Evolutionary conservation across 2,113 vertebrate genomes (phyloP), one percentile per base, ranked within the genome.

Genomic region (Diphyllodes magnificus): DNA sequence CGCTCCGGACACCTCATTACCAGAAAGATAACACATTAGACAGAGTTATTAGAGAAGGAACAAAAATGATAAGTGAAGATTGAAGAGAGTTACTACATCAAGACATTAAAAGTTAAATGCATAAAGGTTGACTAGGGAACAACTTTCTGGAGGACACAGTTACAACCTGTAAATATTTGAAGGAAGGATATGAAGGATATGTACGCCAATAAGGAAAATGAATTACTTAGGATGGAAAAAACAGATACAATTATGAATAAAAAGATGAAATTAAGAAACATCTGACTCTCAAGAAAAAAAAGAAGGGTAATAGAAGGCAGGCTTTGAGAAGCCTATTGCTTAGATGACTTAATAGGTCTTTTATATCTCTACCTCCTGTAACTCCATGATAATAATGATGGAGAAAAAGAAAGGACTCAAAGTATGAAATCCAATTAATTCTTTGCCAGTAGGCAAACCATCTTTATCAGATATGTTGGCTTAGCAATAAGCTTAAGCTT

Each of bases 341-440:
- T 65, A 53, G 75, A 86, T 92, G 57, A 82, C 93, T 96, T 96
- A 96, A 96, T 90, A 95, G 92, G 86, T 75, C 92, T 96, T 96
- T 95, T 94, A 71, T 94, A 88, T 88, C 76, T 78, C 68, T 93
- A 2, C 90, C 93, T 92, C 93, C 98, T 96, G 90, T 86, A 93
- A 86, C 90, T 91, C 93, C 93, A 92, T 82, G 95, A 96, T 91
- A 93, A 93, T 84, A 96, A 95, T 37, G 90, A 94, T 59, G 65
- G 60, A 94, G 87, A 30, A 18, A 90, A 93, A 92, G 28, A 51
- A 92, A 81, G 66, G 82, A 88, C 42, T 90, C 86, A 78, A 86
- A 92, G 86, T 84, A 94, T 85, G 89, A 97, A 97, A 97, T 94
- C 90, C 95, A 97, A 97, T 97, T 97, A 97, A 96, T 96, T 92